Conservation (phyloP, 2,797 vertebrate species). For the Myiotriccus ornatus region DNA sequence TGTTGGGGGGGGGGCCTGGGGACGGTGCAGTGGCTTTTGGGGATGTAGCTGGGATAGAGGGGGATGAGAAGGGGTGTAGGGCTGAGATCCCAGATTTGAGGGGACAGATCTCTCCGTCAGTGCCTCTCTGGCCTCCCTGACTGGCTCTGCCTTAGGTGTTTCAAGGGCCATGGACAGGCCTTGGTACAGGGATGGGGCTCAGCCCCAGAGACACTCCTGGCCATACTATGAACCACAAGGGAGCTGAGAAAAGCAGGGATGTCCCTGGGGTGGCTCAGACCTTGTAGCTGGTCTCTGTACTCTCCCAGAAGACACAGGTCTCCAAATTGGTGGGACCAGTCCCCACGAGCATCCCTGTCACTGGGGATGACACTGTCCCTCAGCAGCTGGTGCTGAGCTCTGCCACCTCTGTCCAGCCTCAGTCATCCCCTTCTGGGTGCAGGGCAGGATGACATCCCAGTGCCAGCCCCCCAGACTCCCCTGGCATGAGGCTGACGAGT, state of each 20-base stretch:
- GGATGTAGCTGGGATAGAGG: neutral
- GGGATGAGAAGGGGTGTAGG: no score
- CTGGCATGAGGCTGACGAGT: no score
- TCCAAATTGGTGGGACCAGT: fast-evolving
- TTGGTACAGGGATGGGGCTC: neutral
- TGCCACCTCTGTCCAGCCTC: neutral
- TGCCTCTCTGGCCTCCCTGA: no score
- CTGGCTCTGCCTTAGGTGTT: neutral
- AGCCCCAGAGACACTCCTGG: neutral
- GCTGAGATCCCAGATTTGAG: neutral
- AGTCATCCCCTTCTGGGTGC: no score
- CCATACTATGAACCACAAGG: fast-evolving
- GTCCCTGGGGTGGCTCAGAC: neutral
- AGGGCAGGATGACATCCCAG: neutral
- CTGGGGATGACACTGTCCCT: fast-evolving
- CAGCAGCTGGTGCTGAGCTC: neutral
- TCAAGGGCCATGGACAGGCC: neutral
- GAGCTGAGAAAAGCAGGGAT: neutral
- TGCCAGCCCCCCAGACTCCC: neutral
- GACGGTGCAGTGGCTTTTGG: fast-evolving
- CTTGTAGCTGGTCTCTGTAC: fast-evolving
- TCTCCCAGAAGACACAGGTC: fast-evolving
- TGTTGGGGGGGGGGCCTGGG: neutral
- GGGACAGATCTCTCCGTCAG: fast-evolving
- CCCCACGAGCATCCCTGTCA: neutral